Conservation (phyloP, 2,888 invertebrate genomes). For the Monochamus alternatus region DNA sequence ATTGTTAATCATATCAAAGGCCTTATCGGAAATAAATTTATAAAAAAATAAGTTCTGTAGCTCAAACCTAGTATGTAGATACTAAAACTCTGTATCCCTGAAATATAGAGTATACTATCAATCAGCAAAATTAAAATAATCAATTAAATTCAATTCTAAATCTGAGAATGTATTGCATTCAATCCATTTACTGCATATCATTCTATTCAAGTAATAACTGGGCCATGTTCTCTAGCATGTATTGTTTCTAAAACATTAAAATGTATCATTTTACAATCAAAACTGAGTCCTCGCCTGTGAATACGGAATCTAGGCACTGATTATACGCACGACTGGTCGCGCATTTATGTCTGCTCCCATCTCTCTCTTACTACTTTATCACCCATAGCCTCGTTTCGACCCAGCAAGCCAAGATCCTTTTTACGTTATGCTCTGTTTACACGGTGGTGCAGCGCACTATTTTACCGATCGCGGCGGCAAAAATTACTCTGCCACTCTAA, state of each 20-base stretch:
- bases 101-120: no score
- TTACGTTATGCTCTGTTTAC: conserved; percentile 39
- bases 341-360: conserved; percentile 51
- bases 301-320: conserved; percentile 66
- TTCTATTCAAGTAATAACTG: conserved; percentile 54
- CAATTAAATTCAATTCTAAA: no score
- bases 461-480: conserved; percentile 6
- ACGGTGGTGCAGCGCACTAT: conserved; percentile 21
- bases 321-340: conserved; percentile 67
- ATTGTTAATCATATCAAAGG: no score
- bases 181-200: conserved; percentile 44
- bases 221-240: conserved; percentile 62
- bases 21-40: no score
- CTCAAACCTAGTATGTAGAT: no score
- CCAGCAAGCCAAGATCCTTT: conserved; percentile 11
- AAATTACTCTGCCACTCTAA: conserved; percentile 18
- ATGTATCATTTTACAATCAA: conserved; percentile 67
- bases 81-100: no score
- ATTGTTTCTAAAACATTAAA: conserved; percentile 65
- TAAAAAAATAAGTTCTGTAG: no score
- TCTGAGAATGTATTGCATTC: conserved; percentile 14
- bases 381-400: conserved; percentile 4
- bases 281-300: conserved; percentile 62
- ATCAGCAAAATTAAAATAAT: no score
- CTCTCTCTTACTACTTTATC: conserved; percentile 38